A percentile compares a stretch with the other conserved stretches of the same genome.
Conservation (phyloP, 2,797 vertebrate species). For the Zalophus californianus region DNA sequence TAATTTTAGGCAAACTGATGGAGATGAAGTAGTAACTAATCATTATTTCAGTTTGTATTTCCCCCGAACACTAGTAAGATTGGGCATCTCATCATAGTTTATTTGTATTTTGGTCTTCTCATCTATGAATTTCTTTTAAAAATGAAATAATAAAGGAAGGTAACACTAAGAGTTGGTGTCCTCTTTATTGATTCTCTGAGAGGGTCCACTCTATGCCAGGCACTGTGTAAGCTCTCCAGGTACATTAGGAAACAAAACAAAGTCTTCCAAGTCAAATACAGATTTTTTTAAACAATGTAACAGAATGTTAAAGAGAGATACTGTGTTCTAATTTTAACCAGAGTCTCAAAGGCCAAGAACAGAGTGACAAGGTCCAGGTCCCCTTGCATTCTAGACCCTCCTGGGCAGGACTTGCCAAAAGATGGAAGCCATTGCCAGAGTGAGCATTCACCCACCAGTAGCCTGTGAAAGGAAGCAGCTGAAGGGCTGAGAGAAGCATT, state of each 20-base stretch:
- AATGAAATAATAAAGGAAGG: background rate
- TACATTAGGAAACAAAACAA: background rate
- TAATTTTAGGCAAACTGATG: background rate
- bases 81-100: background rate
- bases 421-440: background rate
- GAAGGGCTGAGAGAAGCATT: background rate
- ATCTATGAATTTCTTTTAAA: background rate
- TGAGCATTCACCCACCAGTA: no score
- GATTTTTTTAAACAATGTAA: background rate
- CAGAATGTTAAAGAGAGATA: background rate
- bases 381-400: background rate
- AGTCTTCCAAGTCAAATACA: background rate
- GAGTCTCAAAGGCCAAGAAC: background rate
- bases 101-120: conserved; percentile 2
- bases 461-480: background rate
- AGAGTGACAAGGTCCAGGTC: background rate
- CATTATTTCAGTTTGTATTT: conserved; percentile 28
- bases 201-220: background rate
- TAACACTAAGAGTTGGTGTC: background rate
- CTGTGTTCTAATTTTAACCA: background rate
- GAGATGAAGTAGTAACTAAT: background rate
- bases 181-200: background rate
- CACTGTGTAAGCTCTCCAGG: background rate
- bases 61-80: background rate
- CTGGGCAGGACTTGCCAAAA: background rate